These are phyloP conservation scores for Xerus rutilus DNA, from an alignment of 2,797 vertebrate species.

Conservation along the genomic window DNA sequence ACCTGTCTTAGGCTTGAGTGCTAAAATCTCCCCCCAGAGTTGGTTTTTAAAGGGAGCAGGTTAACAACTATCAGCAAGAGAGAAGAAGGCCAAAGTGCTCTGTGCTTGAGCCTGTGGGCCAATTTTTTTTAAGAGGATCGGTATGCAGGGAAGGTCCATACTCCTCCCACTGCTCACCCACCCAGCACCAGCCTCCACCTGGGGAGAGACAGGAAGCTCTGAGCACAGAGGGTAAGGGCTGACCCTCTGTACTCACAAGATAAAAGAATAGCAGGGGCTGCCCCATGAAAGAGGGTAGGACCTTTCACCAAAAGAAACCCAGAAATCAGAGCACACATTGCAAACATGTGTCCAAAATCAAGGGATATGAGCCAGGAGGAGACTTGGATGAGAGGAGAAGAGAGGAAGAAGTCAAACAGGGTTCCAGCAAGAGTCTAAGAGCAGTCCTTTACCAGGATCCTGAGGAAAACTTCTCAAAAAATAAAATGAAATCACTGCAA, in stretches of 20 bases:
- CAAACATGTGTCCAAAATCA: conserved; percentile 18
- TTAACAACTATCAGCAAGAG: conserved; percentile 86
- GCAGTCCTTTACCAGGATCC: background rate
- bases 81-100: conserved; percentile 86
- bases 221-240: background rate
- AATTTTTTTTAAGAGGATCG: conserved; percentile 86
- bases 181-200: background rate
- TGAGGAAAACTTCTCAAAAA: background rate
- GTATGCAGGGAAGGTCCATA: conserved; percentile 83
- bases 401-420: background rate
- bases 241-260: background rate
- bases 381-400: background rate
- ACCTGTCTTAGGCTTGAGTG: background rate
- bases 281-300: background rate
- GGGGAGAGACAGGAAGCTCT: background rate
- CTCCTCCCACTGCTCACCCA: background rate
- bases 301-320: background rate
- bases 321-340: conserved; percentile 1
- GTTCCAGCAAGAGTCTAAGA: background rate
- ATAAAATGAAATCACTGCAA: background rate
- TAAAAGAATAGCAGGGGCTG: background rate
- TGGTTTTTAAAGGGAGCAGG: conserved; percentile 59
- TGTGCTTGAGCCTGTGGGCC: conserved; percentile 82
- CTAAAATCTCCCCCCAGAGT: conserved; percentile 9
- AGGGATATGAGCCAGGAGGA: background rate